Evolutionary conservation across 2,797 vertebrate genomes (phyloP), one percentile per base, ranked within the genome.

Genomic region (Propithecus perrieri): DNA sequence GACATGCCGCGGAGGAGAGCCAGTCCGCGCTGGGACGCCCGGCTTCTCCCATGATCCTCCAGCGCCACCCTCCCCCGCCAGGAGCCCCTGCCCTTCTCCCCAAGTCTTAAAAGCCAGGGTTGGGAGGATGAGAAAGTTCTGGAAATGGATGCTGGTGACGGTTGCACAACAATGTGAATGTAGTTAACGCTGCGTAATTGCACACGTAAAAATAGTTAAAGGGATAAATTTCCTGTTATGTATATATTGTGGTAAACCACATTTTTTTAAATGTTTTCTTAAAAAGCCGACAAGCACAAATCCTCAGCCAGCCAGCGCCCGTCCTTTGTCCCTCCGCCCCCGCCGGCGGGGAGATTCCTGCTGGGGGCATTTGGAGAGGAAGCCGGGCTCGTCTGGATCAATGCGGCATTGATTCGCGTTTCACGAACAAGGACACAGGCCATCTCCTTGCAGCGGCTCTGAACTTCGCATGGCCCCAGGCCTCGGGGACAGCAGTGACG

Each of bases 391-490:
- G 97, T 97, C 97, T 57, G 85, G 97, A 98, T 98, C 97, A 5
- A 97, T 98, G 98, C 97, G 55, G 83, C 96, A 98, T 97, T 97
- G 98, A 98, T 97, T 95, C 97, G 69, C 89, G 97, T 97, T 89
- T 97, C 96, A 85, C 1, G 96, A 95, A 18, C 88, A 88, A 86
- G 97, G 95, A 89, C 92, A 2, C 95, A 87, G 96, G 59, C 80
- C 78, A 43, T 96, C 97, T 98, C 98, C 85, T 98, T 91, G 97
- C 97, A 69, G 96, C 74, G 72, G 11, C 72, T 84, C 95, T 92
- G 97, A 97, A 92, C 97, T 98, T 95, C 97, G 97, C 97, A 96
- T 96, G 98, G 97, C 98, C 98, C 97, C 96, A 57, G 97, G 97
- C 96, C 61, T 87, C 71, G 61, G 91, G 96, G 33, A 71, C 74